These are phyloP conservation scores for Drosophila affinis DNA, from an alignment of 2,888 invertebrate genomes.

Conservation along the genomic window DNA sequence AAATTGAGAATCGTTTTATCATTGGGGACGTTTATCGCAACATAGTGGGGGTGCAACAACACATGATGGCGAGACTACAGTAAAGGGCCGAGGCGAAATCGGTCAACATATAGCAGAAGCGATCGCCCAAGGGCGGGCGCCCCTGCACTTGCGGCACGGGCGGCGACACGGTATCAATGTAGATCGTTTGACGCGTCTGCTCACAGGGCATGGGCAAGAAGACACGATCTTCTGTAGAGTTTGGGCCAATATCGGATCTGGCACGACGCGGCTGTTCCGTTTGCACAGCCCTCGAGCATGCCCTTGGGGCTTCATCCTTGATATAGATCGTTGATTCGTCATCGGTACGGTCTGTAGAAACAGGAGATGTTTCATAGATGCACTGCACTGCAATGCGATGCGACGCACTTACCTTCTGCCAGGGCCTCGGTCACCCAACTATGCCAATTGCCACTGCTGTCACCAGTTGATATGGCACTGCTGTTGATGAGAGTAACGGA, in stretches of 20 bases:
- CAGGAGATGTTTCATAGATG: not conserved
- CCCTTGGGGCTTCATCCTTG: not conserved
- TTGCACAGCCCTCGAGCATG: conserved; percentile 39
- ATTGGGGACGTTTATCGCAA: conserved; percentile 52
- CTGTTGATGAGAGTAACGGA: not conserved
- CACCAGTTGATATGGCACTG: not conserved
- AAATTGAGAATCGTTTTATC: not conserved
- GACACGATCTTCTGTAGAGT: not conserved
- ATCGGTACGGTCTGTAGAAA: conserved; percentile 53
- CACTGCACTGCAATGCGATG: too few relatives aligned
- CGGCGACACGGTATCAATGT: conserved; percentile 50
- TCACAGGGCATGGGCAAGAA: conserved; percentile 53
- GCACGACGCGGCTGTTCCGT: conserved; percentile 59
- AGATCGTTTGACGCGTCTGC: conserved; percentile 51
- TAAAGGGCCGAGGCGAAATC: conserved; percentile 70
- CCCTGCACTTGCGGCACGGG: conserved; percentile 27
- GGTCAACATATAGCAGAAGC: conserved; percentile 71
- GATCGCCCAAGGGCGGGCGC: conserved; percentile 61
- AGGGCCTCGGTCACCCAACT: conserved; percentile 51
- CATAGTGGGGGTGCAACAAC: conserved; percentile 70
- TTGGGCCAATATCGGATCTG: not conserved
- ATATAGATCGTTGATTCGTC: conserved; percentile 55
- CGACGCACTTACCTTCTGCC: conserved; percentile 41
- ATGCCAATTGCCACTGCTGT: conserved; percentile 35
- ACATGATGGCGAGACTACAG: conserved; percentile 71